phyloP scores from a whole-genome alignment of 2,113 vertebrate genomes.

The Pionites leucogaster region DNA sequence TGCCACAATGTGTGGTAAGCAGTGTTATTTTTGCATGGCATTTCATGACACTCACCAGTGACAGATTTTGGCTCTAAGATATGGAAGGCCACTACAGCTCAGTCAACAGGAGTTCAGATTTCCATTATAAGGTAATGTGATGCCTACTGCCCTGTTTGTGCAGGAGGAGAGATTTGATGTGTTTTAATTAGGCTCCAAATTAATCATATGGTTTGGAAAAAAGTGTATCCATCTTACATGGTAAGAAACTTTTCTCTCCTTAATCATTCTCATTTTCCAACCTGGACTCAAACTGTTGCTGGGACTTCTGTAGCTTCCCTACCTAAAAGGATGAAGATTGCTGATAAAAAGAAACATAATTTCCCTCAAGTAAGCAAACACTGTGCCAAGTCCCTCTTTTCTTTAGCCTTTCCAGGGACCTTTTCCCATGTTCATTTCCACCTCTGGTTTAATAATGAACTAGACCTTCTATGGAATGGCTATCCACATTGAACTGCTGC shows the following conservation, averaged over 20 bases:
- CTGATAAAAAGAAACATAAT: not conserved
- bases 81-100: not conserved
- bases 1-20: not conserved
- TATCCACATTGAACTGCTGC: not conserved
- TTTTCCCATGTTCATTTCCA: not conserved
- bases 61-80: not conserved
- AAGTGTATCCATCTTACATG: not conserved
- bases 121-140: not conserved
- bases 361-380: not conserved
- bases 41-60: fast-evolving
- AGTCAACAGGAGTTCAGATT: not conserved
- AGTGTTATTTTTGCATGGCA: not conserved
- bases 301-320: not conserved
- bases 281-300: not conserved
- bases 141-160: not conserved
- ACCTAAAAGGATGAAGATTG: not conserved
- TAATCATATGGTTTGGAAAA: not conserved
- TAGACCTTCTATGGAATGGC: not conserved
- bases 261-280: not conserved
- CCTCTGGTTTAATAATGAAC: not conserved
- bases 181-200: not conserved
- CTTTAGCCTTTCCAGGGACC: not conserved
- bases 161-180: not conserved
- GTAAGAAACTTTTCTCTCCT: not conserved
- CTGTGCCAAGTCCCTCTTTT: not conserved